Conservation (phyloP, 2,888 invertebrate species). For the Napeogenes inachia region DNA sequence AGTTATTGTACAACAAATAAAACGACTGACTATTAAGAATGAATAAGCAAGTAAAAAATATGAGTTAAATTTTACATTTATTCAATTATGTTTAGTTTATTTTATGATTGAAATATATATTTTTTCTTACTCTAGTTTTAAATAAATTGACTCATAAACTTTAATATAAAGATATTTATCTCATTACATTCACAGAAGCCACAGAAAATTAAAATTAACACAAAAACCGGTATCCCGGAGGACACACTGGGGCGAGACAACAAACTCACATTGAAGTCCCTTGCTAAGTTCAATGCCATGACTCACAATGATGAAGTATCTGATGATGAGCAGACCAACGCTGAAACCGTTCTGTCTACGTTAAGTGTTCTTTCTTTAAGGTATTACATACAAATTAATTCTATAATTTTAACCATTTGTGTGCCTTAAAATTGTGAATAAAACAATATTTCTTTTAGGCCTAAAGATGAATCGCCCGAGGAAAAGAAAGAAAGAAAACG, state of each 20-base stretch:
- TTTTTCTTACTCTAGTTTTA: too few relatives aligned
- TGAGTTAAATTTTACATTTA: too few relatives aligned
- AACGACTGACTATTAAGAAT: too few relatives aligned
- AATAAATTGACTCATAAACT: too few relatives aligned
- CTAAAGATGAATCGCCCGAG: slow-evolving; percentile 86
- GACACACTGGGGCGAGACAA: slow-evolving; percentile 79
- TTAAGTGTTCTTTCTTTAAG: slow-evolving; percentile 81
- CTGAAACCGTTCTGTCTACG: slow-evolving; percentile 82
- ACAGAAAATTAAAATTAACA: slow-evolving; percentile 82
- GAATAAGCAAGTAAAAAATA: too few relatives aligned
- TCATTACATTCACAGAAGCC: slow-evolving; percentile 51
- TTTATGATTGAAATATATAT: too few relatives aligned
- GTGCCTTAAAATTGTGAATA: neutral
- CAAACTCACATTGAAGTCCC: slow-evolving; percentile 82
- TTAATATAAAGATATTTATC: too few relatives aligned
- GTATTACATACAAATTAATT: slow-evolving; percentile 37
- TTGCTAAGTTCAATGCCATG: slow-evolving; percentile 80
- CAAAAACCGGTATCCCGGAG: slow-evolving; percentile 85
- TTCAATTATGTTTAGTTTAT: too few relatives aligned
- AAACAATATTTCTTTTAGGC: slow-evolving; percentile 53
- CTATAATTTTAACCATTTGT: neutral
- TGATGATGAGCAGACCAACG: slow-evolving; percentile 72
- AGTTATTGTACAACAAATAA: too few relatives aligned
- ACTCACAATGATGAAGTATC: slow-evolving; percentile 34
- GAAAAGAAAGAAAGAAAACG: slow-evolving; percentile 87